phyloP scores from a whole-genome alignment of 2,797 vertebrate genomes.

The Lepus oiostolus region DNA sequence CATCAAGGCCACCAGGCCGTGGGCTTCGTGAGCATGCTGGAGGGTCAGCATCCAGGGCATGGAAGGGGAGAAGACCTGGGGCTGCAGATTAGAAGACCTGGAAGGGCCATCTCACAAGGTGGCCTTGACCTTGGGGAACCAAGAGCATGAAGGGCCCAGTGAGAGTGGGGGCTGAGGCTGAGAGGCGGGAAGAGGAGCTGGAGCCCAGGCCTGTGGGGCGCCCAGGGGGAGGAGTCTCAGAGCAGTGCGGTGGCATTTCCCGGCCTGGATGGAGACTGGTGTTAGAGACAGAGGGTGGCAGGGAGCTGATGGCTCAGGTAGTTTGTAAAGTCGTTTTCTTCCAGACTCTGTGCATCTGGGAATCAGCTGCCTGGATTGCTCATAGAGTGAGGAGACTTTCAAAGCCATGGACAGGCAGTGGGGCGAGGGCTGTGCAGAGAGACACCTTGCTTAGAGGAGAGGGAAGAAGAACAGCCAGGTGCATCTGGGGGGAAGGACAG shows the following conservation, averaged over 20 bases:
- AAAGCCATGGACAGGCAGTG: neutral
- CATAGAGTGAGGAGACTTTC: neutral
- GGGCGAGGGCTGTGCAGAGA: neutral
- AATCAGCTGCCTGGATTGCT: neutral
- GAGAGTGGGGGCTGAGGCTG: fast-evolving
- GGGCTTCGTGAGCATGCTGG: fast-evolving
- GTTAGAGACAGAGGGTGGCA: neutral
- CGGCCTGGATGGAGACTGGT: neutral
- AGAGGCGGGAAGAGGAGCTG: neutral
- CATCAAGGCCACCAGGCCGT: neutral
- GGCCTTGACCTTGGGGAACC: neutral
- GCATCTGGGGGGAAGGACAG: neutral
- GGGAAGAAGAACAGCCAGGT: neutral
- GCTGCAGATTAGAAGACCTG: too few relatives aligned
- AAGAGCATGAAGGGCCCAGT: neutral
- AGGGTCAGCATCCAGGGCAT: neutral
- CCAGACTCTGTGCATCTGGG: neutral
- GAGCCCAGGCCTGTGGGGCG: neutral
- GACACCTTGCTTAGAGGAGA: neutral
- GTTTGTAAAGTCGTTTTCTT: neutral
- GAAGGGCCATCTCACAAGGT: neutral
- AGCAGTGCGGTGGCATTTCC: neutral
- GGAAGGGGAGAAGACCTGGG: neutral
- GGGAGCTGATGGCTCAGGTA: neutral
- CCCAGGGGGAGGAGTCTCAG: neutral